Evolutionary conservation across 2,797 vertebrate species (phyloP), one percentile per base, ranked within the genome.

Genomic region (Sebastes vulpes): DNA sequence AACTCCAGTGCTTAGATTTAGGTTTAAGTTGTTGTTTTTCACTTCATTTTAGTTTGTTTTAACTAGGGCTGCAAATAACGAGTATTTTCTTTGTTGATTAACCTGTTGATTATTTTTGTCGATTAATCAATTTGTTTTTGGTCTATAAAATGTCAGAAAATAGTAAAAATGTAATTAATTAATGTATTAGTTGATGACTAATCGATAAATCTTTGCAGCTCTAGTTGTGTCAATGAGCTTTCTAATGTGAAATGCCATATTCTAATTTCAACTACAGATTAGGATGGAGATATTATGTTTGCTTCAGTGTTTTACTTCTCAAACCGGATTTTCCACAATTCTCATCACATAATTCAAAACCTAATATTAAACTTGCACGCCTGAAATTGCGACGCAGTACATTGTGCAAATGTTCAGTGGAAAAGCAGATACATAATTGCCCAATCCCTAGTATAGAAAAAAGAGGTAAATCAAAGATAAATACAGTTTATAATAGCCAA

Each of bases 371-470:
- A 59, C 35, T 74, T 29, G 23, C 11, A 70, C 2, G 42, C 32
- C 25, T 75, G 5, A 82, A 58, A 81, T 48, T 52, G 57, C 25
- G 21, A 77, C 57, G 63, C 25, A 42, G 23, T 60, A 21, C 57
- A 63, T 59, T 57, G 76, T 79, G 67, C 23, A 83, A 77, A 86
- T 82, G 16, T 81, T 65, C 4, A 16, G 7, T 59, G 59, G 28
- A 46, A 87, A 79, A 48, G 5, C 0, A 1, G 21, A 57, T 26
- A n/a, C 14, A 25, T 21, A 23, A 56, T 58, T 46, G 21, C 50
- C 72, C 46, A 28, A 35, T 72, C 11, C 8, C 4, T 59, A n/a
- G 20, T 76, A 59, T 65, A 56, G 35, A 32, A 69, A 78, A 53
- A n/a, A 29, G 5, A 23, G n/a, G 1, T 25, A 28, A 65, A 75